Percentiles rank a stretch among this genome's conserved stretches.
Evolutionary conservation across 2,888 invertebrate species (phyloP).

Genomic region (Bhutanitis thaidina): DNA sequence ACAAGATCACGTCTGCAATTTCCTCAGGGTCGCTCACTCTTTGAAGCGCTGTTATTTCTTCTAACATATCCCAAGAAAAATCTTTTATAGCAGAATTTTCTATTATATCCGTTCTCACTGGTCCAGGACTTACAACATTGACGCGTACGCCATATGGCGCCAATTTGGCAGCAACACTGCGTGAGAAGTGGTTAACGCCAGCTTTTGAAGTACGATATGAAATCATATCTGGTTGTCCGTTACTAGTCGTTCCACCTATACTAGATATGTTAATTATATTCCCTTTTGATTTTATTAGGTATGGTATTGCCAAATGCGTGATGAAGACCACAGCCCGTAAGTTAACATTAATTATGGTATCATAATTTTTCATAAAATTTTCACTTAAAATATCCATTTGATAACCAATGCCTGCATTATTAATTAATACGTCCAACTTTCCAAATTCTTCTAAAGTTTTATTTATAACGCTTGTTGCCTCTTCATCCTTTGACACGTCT

Average conservation of each 20-base stretch:
- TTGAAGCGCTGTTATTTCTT: conserved; percentile 19
- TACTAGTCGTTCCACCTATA: conserved; percentile 49
- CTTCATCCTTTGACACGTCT: conserved; percentile 35
- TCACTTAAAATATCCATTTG: conserved; percentile 24
- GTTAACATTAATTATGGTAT: conserved; percentile 31
- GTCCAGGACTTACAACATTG: conserved; percentile 37
- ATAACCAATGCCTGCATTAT: conserved; percentile 36
- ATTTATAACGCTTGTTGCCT: conserved; percentile 27
- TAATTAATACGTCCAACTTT: conserved; percentile 40
- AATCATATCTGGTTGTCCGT: conserved; percentile 73
- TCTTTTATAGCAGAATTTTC: conserved; percentile 9
- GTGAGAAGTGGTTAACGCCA: conserved; percentile 38
- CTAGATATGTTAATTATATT: conserved; percentile 93
- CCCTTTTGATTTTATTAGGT: conserved; percentile 47
- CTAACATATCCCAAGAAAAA: no score
- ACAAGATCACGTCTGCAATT: conserved; percentile 35
- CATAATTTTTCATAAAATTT: conserved; percentile 31
- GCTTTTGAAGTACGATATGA: conserved; percentile 36
- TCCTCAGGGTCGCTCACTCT: conserved; percentile 29
- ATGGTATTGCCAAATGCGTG: conserved; percentile 31
- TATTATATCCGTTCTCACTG: conserved; percentile 68
- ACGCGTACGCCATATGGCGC: conserved; percentile 86
- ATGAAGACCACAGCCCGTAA: conserved; percentile 30
- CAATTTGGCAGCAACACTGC: conserved; percentile 79
- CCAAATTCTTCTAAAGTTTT: conserved; percentile 33